phyloP scores from a whole-genome alignment of 2,888 invertebrate genomes.

The Adelognathus sp. region DNA sequence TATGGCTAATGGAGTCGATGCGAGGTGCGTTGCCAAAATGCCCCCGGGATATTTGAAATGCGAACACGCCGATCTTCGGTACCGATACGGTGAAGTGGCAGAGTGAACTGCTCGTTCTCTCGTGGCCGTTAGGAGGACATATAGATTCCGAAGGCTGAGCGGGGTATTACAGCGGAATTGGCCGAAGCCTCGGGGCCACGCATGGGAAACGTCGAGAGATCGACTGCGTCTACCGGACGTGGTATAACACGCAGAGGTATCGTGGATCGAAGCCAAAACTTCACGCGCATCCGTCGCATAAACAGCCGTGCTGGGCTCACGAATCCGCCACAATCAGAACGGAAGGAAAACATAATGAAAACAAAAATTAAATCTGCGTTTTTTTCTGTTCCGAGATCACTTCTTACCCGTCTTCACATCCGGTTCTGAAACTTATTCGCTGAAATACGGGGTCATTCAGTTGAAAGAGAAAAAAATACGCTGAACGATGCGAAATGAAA shows the following conservation, averaged over 20 bases:
- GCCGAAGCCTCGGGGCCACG: conserved; percentile 5
- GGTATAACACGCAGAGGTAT: conserved; percentile 20
- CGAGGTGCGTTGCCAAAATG: conserved; percentile 45
- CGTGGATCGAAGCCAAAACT: conserved; percentile 71
- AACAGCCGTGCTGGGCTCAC: not conserved
- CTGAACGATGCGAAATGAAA: not conserved
- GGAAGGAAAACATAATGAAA: conserved; percentile 50
- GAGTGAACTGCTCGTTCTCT: conserved; percentile 27
- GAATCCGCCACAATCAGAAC: conserved; percentile 60
- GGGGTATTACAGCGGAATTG: not conserved
- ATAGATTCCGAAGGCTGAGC: not conserved
- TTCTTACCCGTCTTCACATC: not conserved
- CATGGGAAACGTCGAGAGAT: conserved; percentile 34
- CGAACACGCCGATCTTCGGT: conserved; percentile 65
- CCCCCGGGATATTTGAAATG: conserved; percentile 64
- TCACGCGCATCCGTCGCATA: conserved; percentile 54
- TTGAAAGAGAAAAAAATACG: not conserved
- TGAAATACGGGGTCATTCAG: not conserved
- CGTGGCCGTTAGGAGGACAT: conserved; percentile 35
- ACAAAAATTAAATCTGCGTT: not conserved
- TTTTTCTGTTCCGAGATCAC: not conserved
- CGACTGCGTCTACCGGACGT: conserved; percentile 42
- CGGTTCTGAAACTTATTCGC: not conserved
- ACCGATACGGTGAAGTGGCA: conserved; percentile 59
- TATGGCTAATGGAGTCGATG: conserved; percentile 30